Evolutionary conservation across 2,888 invertebrate species (phyloP), one percentile per base, ranked within the genome.

Genomic region (Cerastis rubricosa): DNA sequence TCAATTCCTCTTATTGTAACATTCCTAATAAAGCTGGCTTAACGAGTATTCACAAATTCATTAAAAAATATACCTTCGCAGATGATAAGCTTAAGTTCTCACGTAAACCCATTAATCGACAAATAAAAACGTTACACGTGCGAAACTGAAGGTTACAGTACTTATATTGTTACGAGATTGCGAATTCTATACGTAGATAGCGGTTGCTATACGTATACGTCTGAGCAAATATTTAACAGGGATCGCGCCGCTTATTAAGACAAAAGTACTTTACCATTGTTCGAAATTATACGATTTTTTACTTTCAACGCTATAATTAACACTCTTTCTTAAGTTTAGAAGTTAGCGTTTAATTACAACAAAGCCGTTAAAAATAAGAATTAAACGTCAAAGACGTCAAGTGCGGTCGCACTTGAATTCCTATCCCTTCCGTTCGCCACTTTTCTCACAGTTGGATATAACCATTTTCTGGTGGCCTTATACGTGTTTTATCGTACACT

Each of bases 401-500:
- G n/a, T n/a, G n/a, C n/a, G n/a, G n/a, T n/a, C 81, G 78, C 84
- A 82, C 76, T 81, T 77, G 79, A 78, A 80, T 76, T 71, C 74
- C 66, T 73, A 81, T 69, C 49, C 80, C 78, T 75, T 77, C 66
- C 65, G 67, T 73, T 74, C 29, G 78, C 79, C 86, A 89, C 85
- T 88, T 86, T 86, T 86, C 87, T 88, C 88, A 84, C 89, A 89
- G 89, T 88, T 79, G 85, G 87, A 85, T 85, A 84, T 86, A 75
- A 81, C 84, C 83, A 84, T 88, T 90, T 87, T 86, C 87, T 87
- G 84, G 80, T 73, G 71, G 77, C 72, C 87, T 84, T 85, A 88
- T 89, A 87, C 88, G 85, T 90, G 89, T 90, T 92, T 91, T 91
- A 92, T 92, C 89, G 89, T 89, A 83, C 88, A 89, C 89, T 91